Base-by-base conservation (phyloP, 2,888 invertebrate genomes). In the Troilus luridus region DNA sequence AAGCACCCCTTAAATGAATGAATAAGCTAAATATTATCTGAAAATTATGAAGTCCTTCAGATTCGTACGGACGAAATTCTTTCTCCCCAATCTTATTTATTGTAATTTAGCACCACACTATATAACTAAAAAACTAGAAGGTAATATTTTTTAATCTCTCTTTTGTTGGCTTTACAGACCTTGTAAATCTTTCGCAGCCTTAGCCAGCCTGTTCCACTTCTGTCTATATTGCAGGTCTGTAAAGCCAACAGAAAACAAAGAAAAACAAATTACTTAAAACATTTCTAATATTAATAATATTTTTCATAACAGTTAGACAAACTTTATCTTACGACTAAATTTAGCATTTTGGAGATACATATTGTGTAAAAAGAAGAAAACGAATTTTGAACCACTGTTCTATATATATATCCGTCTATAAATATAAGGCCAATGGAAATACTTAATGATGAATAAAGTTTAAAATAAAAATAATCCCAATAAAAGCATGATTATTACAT, bases 201-300 rank as follows among this genome's bases (percentile, higher is more conserved):
- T 77, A 77, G 72, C 72, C 72, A 77, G 72, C 27, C 72, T 77
- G 72, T 41, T 77, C 72, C 72, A 77, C 72, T 41, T 77, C 72
- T 77, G 72, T 77, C 72, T 67, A 72, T 56, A 7, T 58, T 77
- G 72, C 27, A 77, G 72, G 27, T 77, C 72, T 77, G 72, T 77
- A 77, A 77, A 77, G 27, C 72, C 72, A 77, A 77, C 56, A 67
- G 62, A 89, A 89, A 89, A 62, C 24, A 59, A 89, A 89, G 41
- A 62, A 41, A 89, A 60, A 88, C 62, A 59, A 41, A 89, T 60
- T 59, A 88, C 19, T 88, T 24, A 56, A 21, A 59, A n/a, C 12
- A 58, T n/a, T 56, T 58, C n/a, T 54, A 88, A 88, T 24, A 88
- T 88, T 88, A 88, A 58, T 17, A 58, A 58, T 58, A 88, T 56